These are phyloP conservation scores for Panthera tigris DNA, from an alignment of 2,113 vertebrate genomes.

Conservation along the genomic window DNA sequence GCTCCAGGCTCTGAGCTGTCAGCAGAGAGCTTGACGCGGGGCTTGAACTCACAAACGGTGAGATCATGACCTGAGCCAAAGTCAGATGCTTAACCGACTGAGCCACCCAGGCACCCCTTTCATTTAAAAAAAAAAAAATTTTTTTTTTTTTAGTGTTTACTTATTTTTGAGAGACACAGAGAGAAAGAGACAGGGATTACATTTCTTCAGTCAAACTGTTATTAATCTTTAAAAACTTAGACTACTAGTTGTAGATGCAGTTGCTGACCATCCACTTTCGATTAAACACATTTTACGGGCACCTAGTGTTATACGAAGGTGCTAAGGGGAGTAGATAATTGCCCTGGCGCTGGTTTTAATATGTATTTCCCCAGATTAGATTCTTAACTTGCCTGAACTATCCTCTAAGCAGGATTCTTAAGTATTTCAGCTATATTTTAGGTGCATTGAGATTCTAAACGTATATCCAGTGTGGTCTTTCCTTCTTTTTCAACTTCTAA, in stretches of 20 bases:
- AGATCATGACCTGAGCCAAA: too few relatives aligned
- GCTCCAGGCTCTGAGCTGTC: too few relatives aligned
- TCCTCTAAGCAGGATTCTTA: conserved; percentile 67
- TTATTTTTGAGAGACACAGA: too few relatives aligned
- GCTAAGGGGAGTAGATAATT: background rate
- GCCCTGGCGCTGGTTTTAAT: background rate
- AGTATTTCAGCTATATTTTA: conserved; percentile 75
- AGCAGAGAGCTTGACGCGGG: too few relatives aligned
- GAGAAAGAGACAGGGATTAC: background rate
- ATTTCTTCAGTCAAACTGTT: background rate
- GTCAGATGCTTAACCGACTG: too few relatives aligned
- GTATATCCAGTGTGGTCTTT: conserved; percentile 77
- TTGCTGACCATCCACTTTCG: background rate
- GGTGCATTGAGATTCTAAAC: conserved; percentile 74
- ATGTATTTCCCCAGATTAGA: conserved; percentile 10
- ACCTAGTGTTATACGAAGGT: background rate
- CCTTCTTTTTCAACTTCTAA: conserved; percentile 82
- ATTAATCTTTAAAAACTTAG: background rate
- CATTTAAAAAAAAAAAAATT: too few relatives aligned
- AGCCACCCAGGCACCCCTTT: too few relatives aligned
- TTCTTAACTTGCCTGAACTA: background rate
- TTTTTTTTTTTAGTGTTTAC: too few relatives aligned
- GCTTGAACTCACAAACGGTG: too few relatives aligned
- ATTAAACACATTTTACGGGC: background rate
- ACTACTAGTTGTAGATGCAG: background rate